Base-by-base conservation (phyloP, 2,888 invertebrate species). In the Thereva nobilitata region DNA sequence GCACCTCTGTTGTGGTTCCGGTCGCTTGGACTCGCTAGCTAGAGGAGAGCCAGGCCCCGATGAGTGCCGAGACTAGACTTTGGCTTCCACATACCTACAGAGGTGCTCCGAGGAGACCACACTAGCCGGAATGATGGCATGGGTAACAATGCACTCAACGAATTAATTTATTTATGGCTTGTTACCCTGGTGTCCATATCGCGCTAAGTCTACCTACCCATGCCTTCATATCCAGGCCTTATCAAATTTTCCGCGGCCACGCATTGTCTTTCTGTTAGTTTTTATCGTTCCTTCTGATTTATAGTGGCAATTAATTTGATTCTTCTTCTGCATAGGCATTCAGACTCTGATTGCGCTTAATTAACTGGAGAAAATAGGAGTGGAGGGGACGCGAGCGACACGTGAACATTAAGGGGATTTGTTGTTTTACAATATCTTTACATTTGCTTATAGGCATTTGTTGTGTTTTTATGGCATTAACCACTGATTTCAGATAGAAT, bases 111-210 rank as follows among this genome's bases (percentile, higher is more conserved):
- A 50, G 41, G 12, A 49, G 44, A 23, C 49, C 57, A 7, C 23
- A 12, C 23, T 23, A 2, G 23, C 23, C 23, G 23, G 40, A 56
- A 44, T 55, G 64, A 52, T 64, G 55, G 44, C 65, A 10, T 56
- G 55, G 54, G 47, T 49, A 65, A 65, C 56, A 65, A 65, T 64
- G 64, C 64, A 59, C 47, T 38, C 59, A 63, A 63, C 45, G 64
- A 64, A 64, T 64, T 64, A 57, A 66, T 57, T 66, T 66, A 66
- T 66, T 66, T 66, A 66, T 66, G 66, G 50, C 66, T 66, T 66
- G 66, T 66, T 61, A 61, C 44, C 35, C 12, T 54, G 64, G 42
- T 65, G 55, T 49, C 65, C 49, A 65, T 56, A 55, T 54, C 38
- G 61, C 42, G 10, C 61, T 38, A 12, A 34, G 50, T 50, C 50